Base-by-base conservation (phyloP, 2,888 invertebrate species). In the Oligia strigilis region DNA sequence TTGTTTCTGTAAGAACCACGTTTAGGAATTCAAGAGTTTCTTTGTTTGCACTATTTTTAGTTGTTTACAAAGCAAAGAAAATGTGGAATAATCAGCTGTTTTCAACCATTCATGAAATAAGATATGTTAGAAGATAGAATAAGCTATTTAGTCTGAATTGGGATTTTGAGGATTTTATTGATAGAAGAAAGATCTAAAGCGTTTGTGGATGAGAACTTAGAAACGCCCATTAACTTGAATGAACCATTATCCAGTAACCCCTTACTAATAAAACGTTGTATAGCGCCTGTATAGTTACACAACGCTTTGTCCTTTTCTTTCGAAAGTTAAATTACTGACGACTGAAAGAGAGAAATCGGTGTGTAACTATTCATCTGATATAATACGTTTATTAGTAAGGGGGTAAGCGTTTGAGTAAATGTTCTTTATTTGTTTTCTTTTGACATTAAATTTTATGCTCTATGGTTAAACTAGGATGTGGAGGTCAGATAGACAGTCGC, bases 1-100 rank as follows among this genome's bases (percentile, higher is more conserved):
- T 87, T 87, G 70, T 84, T 88, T 87, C 52, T 78, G 40, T 77
- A 70, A 87, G 81, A 81, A 75, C 74, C 65, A 49, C 43, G 70
- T 64, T 81, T 87, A 73, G 58, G 62, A 72, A 83, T 85, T 75
- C 67, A 60, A 49, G 23, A 65, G 43, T 36, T 64, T 75, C 13
- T 75, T 83, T 86, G 82, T 82, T 75, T 67, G 19, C 14, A 23
- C 13, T 67, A 67, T 52, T 83, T 58, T 67, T 4, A 2, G 66
- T 58, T 52, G 8, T 72, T 71, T 71, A 64, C 43, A 43, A 66
- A n/a, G 29, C 19, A 58, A 58, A 36, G 29, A 49, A 64, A 60
- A 43, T 49, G 46, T n/a, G 13, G 46, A 13, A 49, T 76, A 74
- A 36, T 60, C 6, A 14, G 1, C 13, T 14, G 29, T 76, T 49